phyloP scores from a whole-genome alignment of 1,140 invertebrate species.

The Druon quercuslanigerum region DNA sequence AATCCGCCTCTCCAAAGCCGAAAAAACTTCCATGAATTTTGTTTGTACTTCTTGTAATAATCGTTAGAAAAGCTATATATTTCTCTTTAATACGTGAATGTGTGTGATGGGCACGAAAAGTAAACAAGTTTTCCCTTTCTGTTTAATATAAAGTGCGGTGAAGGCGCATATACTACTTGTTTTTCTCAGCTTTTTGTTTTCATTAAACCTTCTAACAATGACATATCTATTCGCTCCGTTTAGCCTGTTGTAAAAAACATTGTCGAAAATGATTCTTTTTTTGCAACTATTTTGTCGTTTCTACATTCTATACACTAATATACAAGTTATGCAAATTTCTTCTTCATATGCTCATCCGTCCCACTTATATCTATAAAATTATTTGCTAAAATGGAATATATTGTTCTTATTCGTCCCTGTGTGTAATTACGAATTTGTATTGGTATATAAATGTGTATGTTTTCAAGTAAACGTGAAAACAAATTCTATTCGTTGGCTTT shows the following conservation, averaged over 20 bases:
- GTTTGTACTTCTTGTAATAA: background rate
- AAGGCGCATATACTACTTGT: conserved; percentile 43
- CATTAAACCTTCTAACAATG: conserved; percentile 61
- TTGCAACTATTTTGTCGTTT: conserved; percentile 73
- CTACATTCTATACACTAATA: conserved; percentile 77
- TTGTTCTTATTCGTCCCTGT: conserved; percentile 53
- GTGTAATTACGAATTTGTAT: conserved; percentile 33
- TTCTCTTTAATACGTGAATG: background rate
- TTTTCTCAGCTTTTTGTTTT: conserved; percentile 52
- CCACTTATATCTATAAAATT: conserved; percentile 67
- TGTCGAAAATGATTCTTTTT: conserved; percentile 73
- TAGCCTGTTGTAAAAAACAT: conserved; percentile 75
- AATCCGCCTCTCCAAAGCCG: background rate
- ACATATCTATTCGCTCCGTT: conserved; percentile 70
- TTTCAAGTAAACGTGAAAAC: background rate
- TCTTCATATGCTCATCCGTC: conserved; percentile 68
- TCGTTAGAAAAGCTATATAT: background rate
- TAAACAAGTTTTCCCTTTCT: conserved; percentile 28
- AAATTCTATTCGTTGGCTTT: background rate
- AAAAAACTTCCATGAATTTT: background rate
- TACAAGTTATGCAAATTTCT: conserved; percentile 74
- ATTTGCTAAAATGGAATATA: conserved; percentile 68
- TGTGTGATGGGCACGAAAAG: conserved; percentile 33
- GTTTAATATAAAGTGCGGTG: conserved; percentile 54
- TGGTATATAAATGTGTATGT: conserved; percentile 40